These are phyloP conservation scores for Cheilosia urbana DNA, from an alignment of 2,888 invertebrate species.

Conservation along the genomic window DNA sequence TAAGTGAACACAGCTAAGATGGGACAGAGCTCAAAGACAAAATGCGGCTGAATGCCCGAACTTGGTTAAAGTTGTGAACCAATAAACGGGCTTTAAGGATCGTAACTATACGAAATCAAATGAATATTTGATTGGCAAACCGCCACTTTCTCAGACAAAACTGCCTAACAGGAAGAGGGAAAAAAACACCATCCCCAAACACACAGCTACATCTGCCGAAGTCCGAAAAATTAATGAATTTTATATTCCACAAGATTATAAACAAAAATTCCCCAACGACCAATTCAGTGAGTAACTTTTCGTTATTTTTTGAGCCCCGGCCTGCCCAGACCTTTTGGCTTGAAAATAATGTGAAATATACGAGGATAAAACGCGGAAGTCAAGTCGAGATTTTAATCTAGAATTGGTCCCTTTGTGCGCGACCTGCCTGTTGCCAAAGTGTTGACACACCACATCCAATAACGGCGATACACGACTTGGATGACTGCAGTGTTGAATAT, in stretches of 20 bases:
- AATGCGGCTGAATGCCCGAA: no score
- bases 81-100: no score
- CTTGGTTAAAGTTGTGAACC: no score
- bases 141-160: no score
- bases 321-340: slow-evolving; percentile 8
- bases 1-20: no score
- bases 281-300: slow-evolving; percentile 37
- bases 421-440: slow-evolving; percentile 64
- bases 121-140: no score
- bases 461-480: slow-evolving; percentile 18
- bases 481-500: slow-evolving; percentile 44
- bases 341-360: slow-evolving; percentile 27
- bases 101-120: no score
- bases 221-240: slow-evolving; percentile 59
- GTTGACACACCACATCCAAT: slow-evolving; percentile 56
- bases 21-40: no score
- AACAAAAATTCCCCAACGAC: slow-evolving; percentile 41
- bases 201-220: slow-evolving; percentile 4
- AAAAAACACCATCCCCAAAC: not conserved
- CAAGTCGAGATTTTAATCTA: slow-evolving; percentile 59
- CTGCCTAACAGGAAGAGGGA: not conserved
- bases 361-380: not conserved
- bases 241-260: slow-evolving; percentile 52
- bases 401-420: slow-evolving; percentile 48
- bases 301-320: slow-evolving; percentile 9